phyloP scores from a whole-genome alignment of 2,113 vertebrate species.

The Ceuthmochares aereus region DNA sequence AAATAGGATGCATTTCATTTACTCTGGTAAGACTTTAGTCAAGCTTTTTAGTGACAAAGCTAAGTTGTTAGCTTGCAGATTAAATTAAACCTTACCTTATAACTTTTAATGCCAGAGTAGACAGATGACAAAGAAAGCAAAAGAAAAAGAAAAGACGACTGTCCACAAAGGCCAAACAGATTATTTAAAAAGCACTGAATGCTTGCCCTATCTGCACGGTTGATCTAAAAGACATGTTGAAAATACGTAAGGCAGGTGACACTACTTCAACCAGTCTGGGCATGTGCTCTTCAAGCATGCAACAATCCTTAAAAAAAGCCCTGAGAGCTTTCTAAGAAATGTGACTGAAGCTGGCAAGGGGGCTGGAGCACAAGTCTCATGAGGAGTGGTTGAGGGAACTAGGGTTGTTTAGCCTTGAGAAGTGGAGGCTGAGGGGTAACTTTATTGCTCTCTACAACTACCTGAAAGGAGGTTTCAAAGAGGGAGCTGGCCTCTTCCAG shows the following conservation, averaged over 20 bases:
- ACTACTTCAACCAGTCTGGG: not conserved
- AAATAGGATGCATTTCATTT: not conserved
- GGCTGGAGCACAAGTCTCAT: no score
- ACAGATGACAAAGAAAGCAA: not conserved
- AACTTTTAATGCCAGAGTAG: not conserved
- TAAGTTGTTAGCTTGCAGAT: not conserved
- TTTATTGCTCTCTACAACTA: no score
- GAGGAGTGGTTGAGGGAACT: no score
- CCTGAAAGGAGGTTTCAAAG: no score
- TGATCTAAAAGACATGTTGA: not conserved
- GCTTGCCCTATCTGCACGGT: not conserved
- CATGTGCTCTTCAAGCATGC: not conserved
- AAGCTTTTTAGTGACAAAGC: not conserved
- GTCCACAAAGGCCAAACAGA: not conserved
- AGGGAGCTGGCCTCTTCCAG: no score
- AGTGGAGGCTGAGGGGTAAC: no score
- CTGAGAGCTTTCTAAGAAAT: not conserved
- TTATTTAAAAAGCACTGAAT: not conserved
- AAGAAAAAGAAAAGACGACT: not conserved
- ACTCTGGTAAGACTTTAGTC: not conserved
- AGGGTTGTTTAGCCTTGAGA: no score
- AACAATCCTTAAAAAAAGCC: not conserved
- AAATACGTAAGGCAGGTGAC: conserved; percentile 1
- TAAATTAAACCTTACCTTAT: not conserved
- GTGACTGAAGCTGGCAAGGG: not conserved